Evolutionary conservation across 2,113 vertebrate species (phyloP), one percentile per base, ranked within the genome.

Genomic region (Centropristis striata): DNA sequence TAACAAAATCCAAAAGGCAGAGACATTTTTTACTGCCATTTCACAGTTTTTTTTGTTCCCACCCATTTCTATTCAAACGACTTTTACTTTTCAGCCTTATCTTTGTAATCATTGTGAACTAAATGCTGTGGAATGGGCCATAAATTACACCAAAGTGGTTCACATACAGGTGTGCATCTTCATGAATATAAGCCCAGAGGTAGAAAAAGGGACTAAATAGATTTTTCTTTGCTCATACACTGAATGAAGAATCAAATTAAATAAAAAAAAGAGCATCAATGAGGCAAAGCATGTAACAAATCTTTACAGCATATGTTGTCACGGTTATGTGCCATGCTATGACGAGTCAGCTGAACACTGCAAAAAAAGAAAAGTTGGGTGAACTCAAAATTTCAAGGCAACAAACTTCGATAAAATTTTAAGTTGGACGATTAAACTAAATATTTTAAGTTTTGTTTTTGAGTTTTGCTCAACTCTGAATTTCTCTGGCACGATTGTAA

Each of bases 91-190:
- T 44, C 8, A 51, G 59, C 42, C 49, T 51, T 57, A 27, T 37
- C 64, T 21, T 2, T 8, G 36, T 53, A 44, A 79, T 77, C 58
- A 44, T 9, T 23, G 25, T 54, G 37, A 49, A 54, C 42, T 64
- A 18, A 71, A 70, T 18, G 14, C 61, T 41, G 21, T 16, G 28
- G 16, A 25, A 25, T 44, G 51, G 44, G 16, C 78, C 36, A 42
- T 71, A 32, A 69, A 81, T 64, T 20, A 64, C 41, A 47, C 25
- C 41, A 44, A 63, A 69, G 47, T 49, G 71, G 49, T 70, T 72
- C 41, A 37, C 47, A n/a, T 39, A 57, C 37, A 49, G 41, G 51
- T 53, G 50, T 36, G 51, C 14, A 66, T 49, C 59, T 55, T 55
- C 55, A 67, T 53, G 14, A 68, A n/a, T 36, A 27, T 0, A 55